phyloP scores from a whole-genome alignment of 2,113 vertebrate species.

The Archilochus colubris region DNA sequence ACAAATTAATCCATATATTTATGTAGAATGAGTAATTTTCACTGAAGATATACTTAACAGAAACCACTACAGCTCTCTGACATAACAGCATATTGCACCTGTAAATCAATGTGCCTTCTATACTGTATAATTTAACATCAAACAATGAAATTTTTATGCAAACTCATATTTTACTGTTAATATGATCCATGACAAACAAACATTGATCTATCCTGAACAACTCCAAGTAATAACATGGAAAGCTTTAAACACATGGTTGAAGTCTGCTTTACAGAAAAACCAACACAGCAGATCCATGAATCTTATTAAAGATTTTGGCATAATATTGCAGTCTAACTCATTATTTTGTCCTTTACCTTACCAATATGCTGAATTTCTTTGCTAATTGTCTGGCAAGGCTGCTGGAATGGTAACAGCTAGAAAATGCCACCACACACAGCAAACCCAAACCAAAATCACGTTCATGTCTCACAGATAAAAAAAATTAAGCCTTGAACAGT shows the following conservation, averaged over 20 bases:
- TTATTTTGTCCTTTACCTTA: neutral
- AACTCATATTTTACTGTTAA: neutral
- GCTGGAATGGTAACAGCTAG: neutral
- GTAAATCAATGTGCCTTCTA: neutral
- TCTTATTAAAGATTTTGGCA: neutral
- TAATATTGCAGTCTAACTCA: neutral
- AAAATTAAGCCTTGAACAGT: neutral
- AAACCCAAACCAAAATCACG: neutral
- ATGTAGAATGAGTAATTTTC: neutral
- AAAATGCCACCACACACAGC: neutral
- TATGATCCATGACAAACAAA: neutral
- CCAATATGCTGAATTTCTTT: neutral
- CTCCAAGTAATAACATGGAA: neutral
- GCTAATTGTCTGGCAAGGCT: neutral
- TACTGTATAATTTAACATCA: neutral
- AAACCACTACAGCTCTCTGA: neutral
- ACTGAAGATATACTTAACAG: slow-evolving; percentile 18
- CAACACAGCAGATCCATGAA: rapidly evolving
- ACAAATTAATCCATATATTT: slow-evolving; percentile 3
- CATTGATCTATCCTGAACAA: neutral
- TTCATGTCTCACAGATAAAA: neutral
- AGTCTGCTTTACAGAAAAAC: neutral
- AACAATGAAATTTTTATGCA: neutral
- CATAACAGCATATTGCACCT: neutral
- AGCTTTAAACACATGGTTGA: rapidly evolving